These are phyloP conservation scores for Euspilapteryx auroguttella DNA, from an alignment of 2,888 invertebrate species.

Conservation along the genomic window DNA sequence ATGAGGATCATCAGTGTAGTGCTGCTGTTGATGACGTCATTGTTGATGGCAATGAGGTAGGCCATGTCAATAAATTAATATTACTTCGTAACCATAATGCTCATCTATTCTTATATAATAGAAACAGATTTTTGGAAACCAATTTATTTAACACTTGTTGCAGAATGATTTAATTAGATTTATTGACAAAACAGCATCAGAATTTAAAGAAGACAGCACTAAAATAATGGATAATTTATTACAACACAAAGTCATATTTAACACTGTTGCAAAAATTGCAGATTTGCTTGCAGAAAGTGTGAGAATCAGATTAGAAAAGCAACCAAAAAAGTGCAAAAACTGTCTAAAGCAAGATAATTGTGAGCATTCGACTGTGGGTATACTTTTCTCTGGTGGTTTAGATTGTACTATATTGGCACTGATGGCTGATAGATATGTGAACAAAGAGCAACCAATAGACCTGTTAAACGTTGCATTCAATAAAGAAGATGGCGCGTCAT, in stretches of 20 bases:
- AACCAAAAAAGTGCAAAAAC: conserved; percentile 64
- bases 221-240: conserved; percentile 36
- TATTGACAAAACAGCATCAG: no score
- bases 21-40: no score
- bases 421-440: conserved; percentile 72
- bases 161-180: no score
- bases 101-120: no score
- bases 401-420: conserved; percentile 92
- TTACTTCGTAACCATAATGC: no score
- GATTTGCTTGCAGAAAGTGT: conserved; percentile 62
- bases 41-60: no score
- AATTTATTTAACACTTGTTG: no score
- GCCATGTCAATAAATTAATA: no score
- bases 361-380: conserved; percentile 68
- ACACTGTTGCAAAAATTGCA: conserved; percentile 45
- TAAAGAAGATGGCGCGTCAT: conserved; percentile 38
- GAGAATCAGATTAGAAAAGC: conserved; percentile 58
- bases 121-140: no score
- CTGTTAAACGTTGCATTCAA: conserved; percentile 94
- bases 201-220: no score
- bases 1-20: no score
- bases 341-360: conserved; percentile 53
- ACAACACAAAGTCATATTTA: conserved; percentile 21
- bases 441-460: conserved; percentile 74
- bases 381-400: conserved; percentile 95